Percentiles rank a stretch among this genome's conserved stretches.
These are phyloP conservation scores for Epicampocera succincta DNA, from an alignment of 2,888 invertebrate species.

Conservation along the genomic window DNA sequence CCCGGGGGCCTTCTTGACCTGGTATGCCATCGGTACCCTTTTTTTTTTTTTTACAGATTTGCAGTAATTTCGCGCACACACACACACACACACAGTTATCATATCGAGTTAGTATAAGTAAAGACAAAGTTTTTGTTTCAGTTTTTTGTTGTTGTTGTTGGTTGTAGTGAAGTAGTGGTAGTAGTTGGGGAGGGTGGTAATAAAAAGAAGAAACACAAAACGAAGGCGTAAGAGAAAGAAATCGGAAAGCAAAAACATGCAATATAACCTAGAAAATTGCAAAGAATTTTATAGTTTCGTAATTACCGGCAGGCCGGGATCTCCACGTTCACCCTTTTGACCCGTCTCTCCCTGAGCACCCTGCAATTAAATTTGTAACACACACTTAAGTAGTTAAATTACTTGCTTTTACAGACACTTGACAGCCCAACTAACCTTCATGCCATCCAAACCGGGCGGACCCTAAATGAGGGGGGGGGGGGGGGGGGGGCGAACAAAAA, in stretches of 20 bases:
- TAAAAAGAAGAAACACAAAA: constrained; percentile 70
- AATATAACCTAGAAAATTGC: background rate
- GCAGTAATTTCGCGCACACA: constrained; percentile 56
- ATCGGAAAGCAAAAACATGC: constrained; percentile 58
- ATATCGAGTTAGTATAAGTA: constrained; percentile 60
- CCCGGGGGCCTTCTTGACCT: constrained; percentile 94
- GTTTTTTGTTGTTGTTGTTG: constrained; percentile 36
- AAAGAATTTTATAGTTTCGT: background rate
- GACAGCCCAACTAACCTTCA: constrained; percentile 87
- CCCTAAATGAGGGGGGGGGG: constrained; percentile 86
- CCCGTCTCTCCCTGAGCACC: constrained; percentile 96
- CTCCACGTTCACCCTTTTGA: constrained; percentile 94
- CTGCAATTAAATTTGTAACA: constrained; percentile 81
- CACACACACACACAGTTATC: constrained; percentile 51
- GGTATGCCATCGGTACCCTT: constrained; percentile 97
- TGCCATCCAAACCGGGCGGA: constrained; percentile 95
- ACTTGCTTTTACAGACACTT: constrained; percentile 1
- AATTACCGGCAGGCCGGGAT: constrained; percentile 96
- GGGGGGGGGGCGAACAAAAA: constrained; percentile 66
- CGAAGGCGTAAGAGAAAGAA: constrained; percentile 60
- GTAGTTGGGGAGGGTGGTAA: constrained; percentile 63
- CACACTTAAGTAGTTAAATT: constrained; percentile 22
- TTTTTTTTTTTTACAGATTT: constrained; percentile 9
- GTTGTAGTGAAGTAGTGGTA: constrained; percentile 57
- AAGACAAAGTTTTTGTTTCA: constrained; percentile 24